A percentile compares a stretch with the other conserved stretches of the same genome.
These are phyloP conservation scores for Muscicapa striata DNA, from an alignment of 2,797 vertebrate species.

Conservation along the genomic window DNA sequence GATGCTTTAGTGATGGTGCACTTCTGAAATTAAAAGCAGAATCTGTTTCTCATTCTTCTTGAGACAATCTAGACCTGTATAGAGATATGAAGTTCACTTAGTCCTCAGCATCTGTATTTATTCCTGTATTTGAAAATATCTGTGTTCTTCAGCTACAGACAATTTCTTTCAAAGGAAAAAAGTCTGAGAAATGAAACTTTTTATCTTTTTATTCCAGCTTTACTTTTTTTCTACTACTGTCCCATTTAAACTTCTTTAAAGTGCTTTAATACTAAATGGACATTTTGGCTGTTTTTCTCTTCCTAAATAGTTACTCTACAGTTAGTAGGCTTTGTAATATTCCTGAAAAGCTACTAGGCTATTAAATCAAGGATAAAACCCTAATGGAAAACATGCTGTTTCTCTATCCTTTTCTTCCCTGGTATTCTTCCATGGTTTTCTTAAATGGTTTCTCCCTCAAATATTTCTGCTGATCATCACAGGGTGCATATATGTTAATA, in stretches of 20 bases:
- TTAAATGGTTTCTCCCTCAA: not conserved
- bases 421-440: not conserved
- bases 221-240: not conserved
- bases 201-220: not conserved
- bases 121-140: conserved; percentile 12
- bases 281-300: not conserved
- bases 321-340: not conserved
- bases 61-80: not conserved
- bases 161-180: not conserved
- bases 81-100: not conserved
- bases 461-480: not conserved
- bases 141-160: not conserved
- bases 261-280: not conserved
- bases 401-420: not conserved
- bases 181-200: not conserved
- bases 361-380: not conserved
- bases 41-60: not conserved
- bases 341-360: not conserved
- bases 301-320: not conserved
- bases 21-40: not conserved
- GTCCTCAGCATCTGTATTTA: not conserved
- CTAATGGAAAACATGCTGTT: not conserved
- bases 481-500: too few species aligned
- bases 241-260: not conserved
- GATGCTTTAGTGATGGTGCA: not conserved